phyloP scores from a whole-genome alignment of 2,888 invertebrate species.

The Epistrophe grossulariae region DNA sequence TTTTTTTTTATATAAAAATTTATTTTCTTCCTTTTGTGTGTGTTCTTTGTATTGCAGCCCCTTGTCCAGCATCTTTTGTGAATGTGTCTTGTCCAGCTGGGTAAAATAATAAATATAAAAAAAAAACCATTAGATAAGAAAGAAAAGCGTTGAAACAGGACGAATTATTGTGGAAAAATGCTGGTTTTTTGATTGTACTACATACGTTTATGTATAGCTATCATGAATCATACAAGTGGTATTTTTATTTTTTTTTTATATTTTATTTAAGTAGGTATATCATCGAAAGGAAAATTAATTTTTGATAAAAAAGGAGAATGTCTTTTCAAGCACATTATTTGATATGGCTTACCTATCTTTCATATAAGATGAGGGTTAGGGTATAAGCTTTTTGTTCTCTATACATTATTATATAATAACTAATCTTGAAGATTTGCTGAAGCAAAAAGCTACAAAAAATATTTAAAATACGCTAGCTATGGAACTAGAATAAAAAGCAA shows the following conservation, averaged over 20 bases:
- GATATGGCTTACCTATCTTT: not conserved
- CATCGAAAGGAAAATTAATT: not conserved
- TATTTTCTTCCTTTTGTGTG: not conserved
- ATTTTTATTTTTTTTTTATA: not conserved
- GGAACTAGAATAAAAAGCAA: too few species aligned
- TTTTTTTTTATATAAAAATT: not conserved
- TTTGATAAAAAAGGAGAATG: not conserved
- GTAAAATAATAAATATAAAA: conserved; percentile 2
- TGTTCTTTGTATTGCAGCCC: conserved; percentile 9
- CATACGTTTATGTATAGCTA: not conserved
- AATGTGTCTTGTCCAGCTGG: conserved; percentile 2
- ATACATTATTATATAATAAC: not conserved
- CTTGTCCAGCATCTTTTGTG: conserved; percentile 21
- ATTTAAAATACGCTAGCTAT: too few species aligned
- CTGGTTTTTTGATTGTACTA: not conserved
- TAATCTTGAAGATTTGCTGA: not conserved
- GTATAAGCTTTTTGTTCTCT: not conserved
- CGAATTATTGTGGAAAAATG: conserved; percentile 1
- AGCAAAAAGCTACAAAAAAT: not conserved
- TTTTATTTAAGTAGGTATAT: not conserved
- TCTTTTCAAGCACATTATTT: conserved; percentile 4
- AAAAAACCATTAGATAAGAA: not conserved
- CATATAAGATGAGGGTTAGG: not conserved
- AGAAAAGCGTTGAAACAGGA: conserved; percentile 7
- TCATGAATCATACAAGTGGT: conserved; percentile 26